These are phyloP conservation scores for Callorhinus ursinus DNA, from an alignment of 2,113 vertebrate species.

Conservation along the genomic window DNA sequence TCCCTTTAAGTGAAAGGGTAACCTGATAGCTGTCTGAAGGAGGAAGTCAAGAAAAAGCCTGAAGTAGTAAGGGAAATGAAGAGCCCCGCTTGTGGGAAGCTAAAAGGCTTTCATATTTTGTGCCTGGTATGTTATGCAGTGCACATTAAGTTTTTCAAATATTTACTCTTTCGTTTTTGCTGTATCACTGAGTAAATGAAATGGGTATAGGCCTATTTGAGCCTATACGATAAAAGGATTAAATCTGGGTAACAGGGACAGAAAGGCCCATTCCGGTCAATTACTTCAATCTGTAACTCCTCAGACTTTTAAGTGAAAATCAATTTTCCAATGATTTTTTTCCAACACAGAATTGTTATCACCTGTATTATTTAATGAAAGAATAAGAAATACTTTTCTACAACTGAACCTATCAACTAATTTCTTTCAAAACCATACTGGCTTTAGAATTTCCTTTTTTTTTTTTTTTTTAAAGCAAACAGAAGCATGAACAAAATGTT, in stretches of 20 bases:
- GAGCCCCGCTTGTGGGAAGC: not conserved
- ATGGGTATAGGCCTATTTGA: not conserved
- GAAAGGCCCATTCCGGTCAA: slow-evolving; percentile 7
- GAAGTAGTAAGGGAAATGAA: not conserved
- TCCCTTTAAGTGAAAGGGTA: not conserved
- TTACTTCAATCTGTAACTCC: not conserved
- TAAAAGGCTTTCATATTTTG: slow-evolving; percentile 25
- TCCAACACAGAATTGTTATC: slow-evolving; percentile 9
- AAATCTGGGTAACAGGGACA: not conserved
- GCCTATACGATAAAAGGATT: not conserved
- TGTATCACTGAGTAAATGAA: not conserved
- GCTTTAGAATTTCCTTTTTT: not conserved
- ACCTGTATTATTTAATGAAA: not conserved
- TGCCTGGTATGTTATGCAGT: not conserved
- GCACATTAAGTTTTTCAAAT: slow-evolving; percentile 28
- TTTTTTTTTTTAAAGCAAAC: not conserved
- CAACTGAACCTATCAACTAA: slow-evolving; percentile 49
- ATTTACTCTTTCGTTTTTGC: slow-evolving; percentile 14
- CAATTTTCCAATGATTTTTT: not conserved
- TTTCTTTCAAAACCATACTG: slow-evolving; percentile 59
- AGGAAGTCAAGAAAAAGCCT: not conserved
- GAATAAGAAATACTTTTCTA: slow-evolving; percentile 6
- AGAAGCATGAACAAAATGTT: slow-evolving; percentile 13
- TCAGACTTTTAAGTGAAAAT: slow-evolving; percentile 27
- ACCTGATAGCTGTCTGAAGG: not conserved